phyloP scores from a whole-genome alignment of 2,113 vertebrate genomes.

The Salvelinus alpinus region DNA sequence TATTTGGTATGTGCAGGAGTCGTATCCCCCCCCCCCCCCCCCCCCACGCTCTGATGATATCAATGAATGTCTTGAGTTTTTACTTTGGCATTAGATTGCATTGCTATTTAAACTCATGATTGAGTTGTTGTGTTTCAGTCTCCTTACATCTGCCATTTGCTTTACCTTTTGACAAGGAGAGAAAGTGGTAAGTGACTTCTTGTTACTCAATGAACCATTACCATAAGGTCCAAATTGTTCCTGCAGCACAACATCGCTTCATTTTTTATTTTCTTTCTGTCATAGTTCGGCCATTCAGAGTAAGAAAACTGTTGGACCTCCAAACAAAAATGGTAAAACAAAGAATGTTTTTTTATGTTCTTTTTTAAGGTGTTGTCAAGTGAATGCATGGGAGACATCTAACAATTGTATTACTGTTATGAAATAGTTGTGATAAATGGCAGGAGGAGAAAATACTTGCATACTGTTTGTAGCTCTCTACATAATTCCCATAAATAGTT shows the following conservation, averaged over 20 bases:
- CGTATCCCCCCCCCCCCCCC: too few species aligned
- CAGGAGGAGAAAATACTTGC: neutral
- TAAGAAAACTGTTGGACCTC: conserved; percentile 85
- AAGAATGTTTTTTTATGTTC: conserved; percentile 3
- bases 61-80: neutral
- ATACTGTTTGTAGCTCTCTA: neutral
- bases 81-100: neutral
- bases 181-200: conserved; percentile 82
- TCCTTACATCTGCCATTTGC: conserved; percentile 84
- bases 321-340: conserved; percentile 85
- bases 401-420: neutral
- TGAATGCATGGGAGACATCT: conserved; percentile 16
- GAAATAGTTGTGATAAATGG: conserved; percentile 6
- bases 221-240: neutral
- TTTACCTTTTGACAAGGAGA: conserved; percentile 89
- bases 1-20: conserved; percentile 77
- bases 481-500: neutral
- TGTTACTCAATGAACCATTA: neutral
- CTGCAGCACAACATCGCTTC: neutral
- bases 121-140: conserved; percentile 74
- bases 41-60: neutral
- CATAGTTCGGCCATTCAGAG: conserved; percentile 86
- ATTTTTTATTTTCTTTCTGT: conserved; percentile 18
- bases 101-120: neutral
- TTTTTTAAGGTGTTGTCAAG: neutral